Evolutionary conservation across 2,888 invertebrate genomes (phyloP).

Genomic region (Chloroclysta siterata): DNA sequence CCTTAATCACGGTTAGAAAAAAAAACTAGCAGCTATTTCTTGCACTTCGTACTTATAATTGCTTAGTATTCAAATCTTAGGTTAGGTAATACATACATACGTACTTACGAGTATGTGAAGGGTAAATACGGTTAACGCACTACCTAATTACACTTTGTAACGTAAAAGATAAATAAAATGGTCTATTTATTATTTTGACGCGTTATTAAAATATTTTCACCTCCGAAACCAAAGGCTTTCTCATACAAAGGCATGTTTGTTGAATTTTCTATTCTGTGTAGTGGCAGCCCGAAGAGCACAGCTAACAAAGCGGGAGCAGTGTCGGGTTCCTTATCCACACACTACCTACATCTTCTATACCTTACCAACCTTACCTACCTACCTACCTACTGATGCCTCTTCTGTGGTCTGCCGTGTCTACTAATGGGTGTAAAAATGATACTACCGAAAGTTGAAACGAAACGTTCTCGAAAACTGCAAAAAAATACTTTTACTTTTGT

Average conservation of each 20-base stretch:
- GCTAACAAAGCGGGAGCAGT: constrained; percentile 64
- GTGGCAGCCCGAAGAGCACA: constrained; percentile 60
- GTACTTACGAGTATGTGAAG: no score
- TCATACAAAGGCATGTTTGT: constrained; percentile 42
- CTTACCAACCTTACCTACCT: background rate
- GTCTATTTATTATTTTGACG: constrained; percentile 24
- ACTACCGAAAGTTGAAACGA: background rate
- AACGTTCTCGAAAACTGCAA: background rate
- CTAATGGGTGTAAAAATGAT: background rate
- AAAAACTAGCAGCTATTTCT: no score
- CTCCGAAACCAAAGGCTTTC: constrained; percentile 39
- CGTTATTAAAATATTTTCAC: constrained; percentile 42
- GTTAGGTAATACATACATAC: no score
- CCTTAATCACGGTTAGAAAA: no score
- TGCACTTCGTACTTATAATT: no score
- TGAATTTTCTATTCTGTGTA: constrained; percentile 47
- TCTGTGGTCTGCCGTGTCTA: constrained; percentile 6
- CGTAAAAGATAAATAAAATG: background rate
- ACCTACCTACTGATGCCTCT: constrained; percentile 8
- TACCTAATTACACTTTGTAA: background rate
- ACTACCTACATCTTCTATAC: constrained; percentile 36
- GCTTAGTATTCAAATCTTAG: no score
- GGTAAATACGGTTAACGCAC: no score
- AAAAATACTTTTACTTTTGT: no score
- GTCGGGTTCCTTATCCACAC: constrained; percentile 54